Conservation (phyloP, 2,113 vertebrate genomes). For the Anguilla rostrata region DNA sequence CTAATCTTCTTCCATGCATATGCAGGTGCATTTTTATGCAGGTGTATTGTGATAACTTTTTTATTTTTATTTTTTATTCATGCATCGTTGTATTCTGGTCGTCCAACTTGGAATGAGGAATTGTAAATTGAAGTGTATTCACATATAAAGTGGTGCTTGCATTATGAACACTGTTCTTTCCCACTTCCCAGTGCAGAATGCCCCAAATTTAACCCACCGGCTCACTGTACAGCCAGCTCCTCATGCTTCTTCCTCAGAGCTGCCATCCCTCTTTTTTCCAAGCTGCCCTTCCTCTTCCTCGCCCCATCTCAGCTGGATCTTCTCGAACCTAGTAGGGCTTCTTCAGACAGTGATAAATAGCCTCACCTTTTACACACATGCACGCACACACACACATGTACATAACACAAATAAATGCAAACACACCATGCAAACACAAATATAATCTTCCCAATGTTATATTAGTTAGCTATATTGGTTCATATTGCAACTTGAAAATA, state of each 20-base stretch:
- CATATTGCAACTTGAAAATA: too few species aligned
- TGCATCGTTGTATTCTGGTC: too few species aligned
- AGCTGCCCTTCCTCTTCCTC: background rate
- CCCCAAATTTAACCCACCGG: background rate
- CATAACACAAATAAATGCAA: background rate
- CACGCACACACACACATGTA: background rate
- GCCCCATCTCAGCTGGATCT: background rate
- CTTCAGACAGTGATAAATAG: background rate
- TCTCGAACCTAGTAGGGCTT: background rate
- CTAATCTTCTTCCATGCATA: background rate
- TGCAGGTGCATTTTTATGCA: background rate
- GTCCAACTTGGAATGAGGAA: background rate
- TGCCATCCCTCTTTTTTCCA: background rate
- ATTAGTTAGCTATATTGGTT: too few species aligned
- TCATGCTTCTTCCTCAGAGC: background rate
- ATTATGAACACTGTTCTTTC: background rate
- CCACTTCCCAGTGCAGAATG: background rate
- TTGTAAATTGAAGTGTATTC: background rate
- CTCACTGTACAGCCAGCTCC: background rate
- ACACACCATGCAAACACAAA: too few species aligned
- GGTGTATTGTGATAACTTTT: too few species aligned
- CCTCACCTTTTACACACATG: background rate
- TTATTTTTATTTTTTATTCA: background rate
- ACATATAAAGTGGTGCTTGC: background rate
- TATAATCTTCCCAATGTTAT: too few species aligned